A percentile compares a stretch with the other conserved stretches of the same genome.
These are phyloP conservation scores for Eptatretus burgeri DNA, from an alignment of 2,113 vertebrate species.

Conservation along the genomic window DNA sequence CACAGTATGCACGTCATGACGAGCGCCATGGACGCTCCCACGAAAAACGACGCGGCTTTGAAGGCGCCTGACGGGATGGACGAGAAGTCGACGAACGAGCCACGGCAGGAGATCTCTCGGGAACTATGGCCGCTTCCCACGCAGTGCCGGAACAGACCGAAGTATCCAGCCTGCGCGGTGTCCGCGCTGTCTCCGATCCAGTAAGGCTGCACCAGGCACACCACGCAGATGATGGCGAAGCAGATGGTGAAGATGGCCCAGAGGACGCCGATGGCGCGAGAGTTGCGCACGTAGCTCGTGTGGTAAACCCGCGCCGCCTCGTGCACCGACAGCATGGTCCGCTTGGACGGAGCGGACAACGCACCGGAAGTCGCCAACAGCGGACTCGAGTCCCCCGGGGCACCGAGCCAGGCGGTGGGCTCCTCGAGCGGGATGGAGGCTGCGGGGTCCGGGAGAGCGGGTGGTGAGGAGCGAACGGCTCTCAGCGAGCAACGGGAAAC, in stretches of 20 bases:
- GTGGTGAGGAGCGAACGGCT: too few relatives aligned
- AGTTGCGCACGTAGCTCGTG: constrained; percentile 76
- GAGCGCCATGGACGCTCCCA: constrained; percentile 80
- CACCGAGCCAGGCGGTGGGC: background rate
- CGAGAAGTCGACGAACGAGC: constrained; percentile 81
- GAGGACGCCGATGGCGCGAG: constrained; percentile 57
- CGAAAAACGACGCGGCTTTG: constrained; percentile 81
- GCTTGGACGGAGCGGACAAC: background rate
- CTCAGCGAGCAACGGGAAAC: too few relatives aligned
- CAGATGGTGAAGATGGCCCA: constrained; percentile 85
- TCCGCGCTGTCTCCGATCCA: constrained; percentile 92
- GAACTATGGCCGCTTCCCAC: constrained; percentile 74
- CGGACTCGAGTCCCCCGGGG: background rate
- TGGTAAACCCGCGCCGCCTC: constrained; percentile 82
- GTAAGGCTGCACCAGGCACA: constrained; percentile 88
- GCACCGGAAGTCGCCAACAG: background rate
- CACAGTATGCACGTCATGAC: constrained; percentile 59
- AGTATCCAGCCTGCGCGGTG: constrained; percentile 80
- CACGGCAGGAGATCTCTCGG: constrained; percentile 57
- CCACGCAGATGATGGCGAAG: constrained; percentile 62
- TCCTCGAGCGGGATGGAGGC: constrained; percentile 3
- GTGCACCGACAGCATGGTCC: constrained; percentile 41
- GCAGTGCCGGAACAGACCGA: constrained; percentile 86
- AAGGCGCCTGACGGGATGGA: constrained; percentile 58
- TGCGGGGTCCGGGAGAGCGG: background rate